Base-by-base conservation (phyloP, 2,888 invertebrate genomes). In the Stegophylla sp. region DNA sequence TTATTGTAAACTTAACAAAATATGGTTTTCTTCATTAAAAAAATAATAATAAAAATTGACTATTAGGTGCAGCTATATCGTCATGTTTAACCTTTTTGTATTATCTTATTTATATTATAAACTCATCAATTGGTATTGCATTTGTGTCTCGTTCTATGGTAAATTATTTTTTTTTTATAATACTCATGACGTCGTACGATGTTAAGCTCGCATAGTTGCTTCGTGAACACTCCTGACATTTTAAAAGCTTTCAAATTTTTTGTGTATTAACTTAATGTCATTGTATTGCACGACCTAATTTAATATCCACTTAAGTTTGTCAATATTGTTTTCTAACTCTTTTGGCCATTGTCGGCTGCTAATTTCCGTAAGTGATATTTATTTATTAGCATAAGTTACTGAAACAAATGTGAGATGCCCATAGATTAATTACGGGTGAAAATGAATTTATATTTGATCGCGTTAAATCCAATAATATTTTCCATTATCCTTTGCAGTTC, bases 261-360 rank as follows among this genome's bases (percentile, higher is more conserved):
- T 63, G n/a, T 48, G 48, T 20, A 43, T 41, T 72, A 72, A 28
- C 63, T 20, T 63, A 13, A 34, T 34, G 48, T 48, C 63, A 63
- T 26, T 74, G 9, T 48, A 15, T 26, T 26, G 43, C n/a, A 61
- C 34, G 34, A 53, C 10, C 20, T 53, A 20, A 53, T 51, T 51
- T 51, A 53, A 20, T 53, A 20, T 53, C 7, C 20, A 9, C 20
- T 53, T 20, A 10, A 53, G 10, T 9, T 53, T 53, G 9, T 53
- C 20, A 53, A 23, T 53, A 23, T n/a, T 23, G n/a, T 20, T 23
- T 45, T 45, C 45, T 5, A 34, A 34, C 7, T 34, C 7, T 3
- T 34, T 34, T 34, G 4, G 34, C 34, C n/a, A 51, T 51, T 51
- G 5, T n/a, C 20, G 20, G n/a, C n/a, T n/a, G n/a, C n/a, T n/a